Evolutionary conservation across 2,113 vertebrate genomes (phyloP).

Genomic region (Xerus inauris): DNA sequence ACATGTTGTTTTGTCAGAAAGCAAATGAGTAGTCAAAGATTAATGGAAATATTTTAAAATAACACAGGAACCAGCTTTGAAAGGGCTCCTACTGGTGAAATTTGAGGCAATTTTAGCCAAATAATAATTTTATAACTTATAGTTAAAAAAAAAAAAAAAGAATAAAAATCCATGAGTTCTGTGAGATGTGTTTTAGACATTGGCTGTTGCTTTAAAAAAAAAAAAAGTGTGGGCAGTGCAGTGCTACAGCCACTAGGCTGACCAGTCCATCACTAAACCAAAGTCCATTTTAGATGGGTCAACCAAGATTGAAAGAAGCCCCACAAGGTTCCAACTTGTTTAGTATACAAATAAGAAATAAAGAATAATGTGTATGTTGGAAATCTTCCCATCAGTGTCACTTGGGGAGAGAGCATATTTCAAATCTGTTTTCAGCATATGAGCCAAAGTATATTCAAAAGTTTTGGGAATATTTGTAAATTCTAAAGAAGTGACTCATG

Average conservation of each 20-base stretch:
- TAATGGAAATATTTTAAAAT: not conserved
- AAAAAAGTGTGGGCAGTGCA: not conserved
- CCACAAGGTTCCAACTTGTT: not conserved
- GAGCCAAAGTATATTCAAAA: constrained; percentile 9
- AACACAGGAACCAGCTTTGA: not conserved
- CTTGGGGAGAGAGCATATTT: not conserved
- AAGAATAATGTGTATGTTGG: not conserved
- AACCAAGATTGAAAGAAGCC: not conserved
- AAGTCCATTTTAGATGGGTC: not conserved
- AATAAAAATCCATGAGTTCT: not conserved
- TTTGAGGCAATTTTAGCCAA: not conserved
- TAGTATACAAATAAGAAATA: not conserved
- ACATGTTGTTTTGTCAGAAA: constrained; percentile 1
- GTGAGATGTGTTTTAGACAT: not conserved
- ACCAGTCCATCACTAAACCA: not conserved
- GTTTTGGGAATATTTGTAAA: constrained; percentile 11
- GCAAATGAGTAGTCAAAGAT: not conserved
- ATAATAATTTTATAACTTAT: not conserved
- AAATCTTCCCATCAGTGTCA: not conserved
- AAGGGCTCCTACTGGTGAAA: not conserved
- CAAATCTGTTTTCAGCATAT: constrained; percentile 8
- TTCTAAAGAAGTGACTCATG: not conserved
- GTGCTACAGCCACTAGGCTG: not conserved
- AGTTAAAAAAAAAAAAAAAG: not conserved
- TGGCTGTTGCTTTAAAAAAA: not conserved